These are phyloP conservation scores for Lineus longissimus DNA, from an alignment of 1,140 invertebrate species.

Conservation along the genomic window DNA sequence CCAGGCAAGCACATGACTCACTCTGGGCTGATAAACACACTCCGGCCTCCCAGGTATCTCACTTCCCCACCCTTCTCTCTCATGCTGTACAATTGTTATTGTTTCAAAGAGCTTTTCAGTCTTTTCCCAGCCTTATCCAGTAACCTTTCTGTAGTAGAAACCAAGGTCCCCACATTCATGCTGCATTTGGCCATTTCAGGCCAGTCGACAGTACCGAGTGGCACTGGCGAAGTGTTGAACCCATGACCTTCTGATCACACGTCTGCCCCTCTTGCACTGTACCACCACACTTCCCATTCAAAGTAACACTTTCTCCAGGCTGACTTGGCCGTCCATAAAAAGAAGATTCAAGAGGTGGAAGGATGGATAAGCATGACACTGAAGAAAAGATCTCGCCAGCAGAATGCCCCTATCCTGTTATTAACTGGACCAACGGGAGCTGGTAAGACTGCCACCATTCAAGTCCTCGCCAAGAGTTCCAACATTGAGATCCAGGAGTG, in stretches of 20 bases:
- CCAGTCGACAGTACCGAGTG: no score
- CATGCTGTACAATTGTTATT: no score
- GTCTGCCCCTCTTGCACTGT: no score
- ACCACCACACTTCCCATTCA: no score
- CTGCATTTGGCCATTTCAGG: no score
- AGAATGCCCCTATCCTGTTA: constrained; percentile 39
- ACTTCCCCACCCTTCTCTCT: no score
- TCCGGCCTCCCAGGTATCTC: constrained; percentile 28
- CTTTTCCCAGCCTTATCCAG: no score
- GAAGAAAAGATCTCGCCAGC: background rate
- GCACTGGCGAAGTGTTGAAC: no score
- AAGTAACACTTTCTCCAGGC: constrained; percentile 25
- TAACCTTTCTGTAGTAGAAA: no score
- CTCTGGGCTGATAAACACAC: constrained; percentile 41
- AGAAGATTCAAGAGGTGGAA: constrained; percentile 45
- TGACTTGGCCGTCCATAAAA: constrained; percentile 51
- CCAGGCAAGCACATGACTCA: constrained; percentile 9
- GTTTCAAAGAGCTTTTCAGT: no score
- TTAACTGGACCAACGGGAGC: constrained; percentile 47
- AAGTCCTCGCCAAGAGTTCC: constrained; percentile 34
- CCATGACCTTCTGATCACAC: no score
- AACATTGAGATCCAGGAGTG: constrained; percentile 44
- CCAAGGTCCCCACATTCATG: no score
- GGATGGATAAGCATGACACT: constrained; percentile 34
- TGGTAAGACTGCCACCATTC: constrained; percentile 46